Evolutionary conservation across 2,888 invertebrate genomes (phyloP), one percentile per base, ranked within the genome.

Genomic region (Stratiomys singularior): DNA sequence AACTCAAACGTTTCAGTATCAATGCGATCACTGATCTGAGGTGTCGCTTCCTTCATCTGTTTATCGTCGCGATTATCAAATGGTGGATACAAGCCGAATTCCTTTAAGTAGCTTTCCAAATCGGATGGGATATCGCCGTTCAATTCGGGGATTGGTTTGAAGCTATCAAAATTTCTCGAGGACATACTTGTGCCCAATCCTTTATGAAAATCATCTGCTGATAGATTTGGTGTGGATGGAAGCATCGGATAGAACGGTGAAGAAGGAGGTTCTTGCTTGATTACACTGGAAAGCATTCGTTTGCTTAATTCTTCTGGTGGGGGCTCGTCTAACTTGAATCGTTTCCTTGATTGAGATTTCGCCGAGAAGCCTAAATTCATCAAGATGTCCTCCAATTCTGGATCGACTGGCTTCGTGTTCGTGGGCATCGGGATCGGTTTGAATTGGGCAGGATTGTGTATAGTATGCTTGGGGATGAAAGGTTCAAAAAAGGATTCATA

Each of bases 291-390:
- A 23, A 85, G 82, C 15, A 84, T 82, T 0, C 87, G 85, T 60
- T 83, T 82, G 0, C 83, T 84, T 1, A 83, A 83, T 77, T 85
- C 85, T 79, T 85, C 84, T 2, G 83, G 82, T 79, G 84, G 83
- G 44, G 83, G 84, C 30, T 85, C 85, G 30, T 85, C 85, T 0
- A 84, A 60, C 28, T 82, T 81, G 25, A 82, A 83, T 0, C 83
- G 81, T 52, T 85, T 85, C 63, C 83, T 83, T 0, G 82, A 82
- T 28, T 81, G 81, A 9, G 78, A 74, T 76, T 80, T 64, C 21
- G 77, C 78, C 23, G 77, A 82, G 63, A 89, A 83, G 15, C 89
- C 89, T 81, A 89, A 88, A 74, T 84, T 86, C 83, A 87, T 86
- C 13, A 89, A 80, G 58, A 89, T 80, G 72, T 88, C 85, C 82